Conservation (phyloP, 2,113 vertebrate species). For the Mastomys natalensis region DNA sequence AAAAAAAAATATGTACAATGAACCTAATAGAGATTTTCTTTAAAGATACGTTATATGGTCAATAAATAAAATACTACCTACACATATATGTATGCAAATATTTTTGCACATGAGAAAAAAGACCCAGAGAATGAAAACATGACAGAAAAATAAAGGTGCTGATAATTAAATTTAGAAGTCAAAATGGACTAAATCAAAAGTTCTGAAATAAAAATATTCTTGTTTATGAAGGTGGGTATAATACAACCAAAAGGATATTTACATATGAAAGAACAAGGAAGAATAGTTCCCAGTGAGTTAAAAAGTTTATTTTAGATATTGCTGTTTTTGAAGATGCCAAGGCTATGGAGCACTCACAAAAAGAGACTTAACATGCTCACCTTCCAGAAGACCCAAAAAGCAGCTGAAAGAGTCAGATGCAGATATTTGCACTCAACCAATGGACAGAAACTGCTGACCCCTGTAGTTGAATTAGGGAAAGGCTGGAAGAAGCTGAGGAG, state of each 20-base stretch:
- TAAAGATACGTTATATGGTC: not conserved
- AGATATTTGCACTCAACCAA: too few species aligned
- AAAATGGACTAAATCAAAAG: not conserved
- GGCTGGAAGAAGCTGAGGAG: too few species aligned
- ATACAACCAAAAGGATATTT: not conserved
- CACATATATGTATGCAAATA: not conserved
- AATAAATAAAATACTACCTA: not conserved
- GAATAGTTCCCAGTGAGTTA: not conserved
- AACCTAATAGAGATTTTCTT: not conserved
- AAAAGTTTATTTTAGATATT: not conserved
- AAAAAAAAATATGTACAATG: not conserved
- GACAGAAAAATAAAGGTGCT: not conserved
- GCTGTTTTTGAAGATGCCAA: not conserved
- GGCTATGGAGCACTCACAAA: too few species aligned
- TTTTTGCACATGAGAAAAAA: not conserved
- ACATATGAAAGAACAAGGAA: not conserved
- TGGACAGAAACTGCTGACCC: too few species aligned
- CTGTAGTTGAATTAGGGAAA: too few species aligned
- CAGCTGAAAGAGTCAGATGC: too few species aligned
- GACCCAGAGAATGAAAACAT: not conserved
- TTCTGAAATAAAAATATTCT: not conserved
- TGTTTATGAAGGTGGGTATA: not conserved
- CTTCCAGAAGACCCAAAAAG: too few species aligned
- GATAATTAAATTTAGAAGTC: not conserved
- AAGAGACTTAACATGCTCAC: too few species aligned